Base-by-base conservation (phyloP, 64 coral and sea anemone species). In the Stichodactyla mertensii region DNA sequence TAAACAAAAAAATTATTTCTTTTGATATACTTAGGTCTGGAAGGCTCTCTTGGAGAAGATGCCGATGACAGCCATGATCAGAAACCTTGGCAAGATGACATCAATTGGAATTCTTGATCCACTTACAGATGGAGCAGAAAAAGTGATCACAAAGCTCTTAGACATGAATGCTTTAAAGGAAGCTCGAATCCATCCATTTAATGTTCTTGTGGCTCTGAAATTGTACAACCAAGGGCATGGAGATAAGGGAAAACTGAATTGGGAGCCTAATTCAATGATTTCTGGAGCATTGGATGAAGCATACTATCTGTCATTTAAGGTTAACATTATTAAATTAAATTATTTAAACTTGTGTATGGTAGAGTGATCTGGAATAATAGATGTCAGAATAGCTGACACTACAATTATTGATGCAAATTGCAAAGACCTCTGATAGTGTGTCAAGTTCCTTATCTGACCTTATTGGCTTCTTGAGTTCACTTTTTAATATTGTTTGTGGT, bases 21-120 rank as follows among this genome's bases (percentile, higher is more conserved):
- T 28, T 31, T 71, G 0, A 3, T 24, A 18, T 60, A 31, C 26
- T 10, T 55, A 98, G 95, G 88, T 98, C 6, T 98, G 95, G 95
- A 78, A 88, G 52, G 95, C 95, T 20, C 88, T 98, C 6, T 80
- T 98, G 24, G 89, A 98, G 52, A 98, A 98, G 54, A 98, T 98
- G 95, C 95, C 95, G 4, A 98, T 98, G 95, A 98, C 95, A 18
- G 95, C 95, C 18, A 98, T 98, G 95, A 89, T 98, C 52, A 86
- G 95, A 82, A 98, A 98, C 83, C 89, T 98, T 53, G 36, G 36
- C 36, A 45, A 45, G 36, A 45, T 45, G 36, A 45, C 36, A 45
- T 45, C 36, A 45, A 45, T 45, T 45, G 36, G 36, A 45, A 45
- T 45, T 4, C 36, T 45, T 45, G 36, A 45, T 45, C 36, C 36